Evolutionary conservation across 2,888 invertebrate species (phyloP).

Genomic region (Drosophila pegasa): DNA sequence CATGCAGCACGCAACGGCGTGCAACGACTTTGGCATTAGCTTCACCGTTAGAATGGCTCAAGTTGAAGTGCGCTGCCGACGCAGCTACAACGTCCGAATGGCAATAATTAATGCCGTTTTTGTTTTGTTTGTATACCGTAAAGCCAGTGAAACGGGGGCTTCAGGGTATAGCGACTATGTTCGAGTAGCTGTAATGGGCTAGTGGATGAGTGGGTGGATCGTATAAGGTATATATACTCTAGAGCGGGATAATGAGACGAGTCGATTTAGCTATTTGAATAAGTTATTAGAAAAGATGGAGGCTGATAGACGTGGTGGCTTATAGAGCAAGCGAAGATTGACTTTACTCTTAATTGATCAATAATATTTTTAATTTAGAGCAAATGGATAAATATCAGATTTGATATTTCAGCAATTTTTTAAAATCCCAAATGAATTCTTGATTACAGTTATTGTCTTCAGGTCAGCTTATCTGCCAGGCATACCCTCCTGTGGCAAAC

Average conservation of each 20-base stretch:
- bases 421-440: no score
- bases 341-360: neutral
- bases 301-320: no score
- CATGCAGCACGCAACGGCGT: slow-evolving; percentile 34
- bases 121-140: neutral
- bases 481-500: no score
- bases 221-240: neutral
- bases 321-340: neutral
- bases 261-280: no score
- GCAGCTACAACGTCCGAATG: slow-evolving; percentile 8
- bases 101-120: neutral
- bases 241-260: neutral
- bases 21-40: slow-evolving; percentile 52
- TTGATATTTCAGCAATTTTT: neutral
- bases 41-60: slow-evolving; percentile 56
- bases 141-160: neutral
- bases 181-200: neutral
- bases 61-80: slow-evolving; percentile 48
- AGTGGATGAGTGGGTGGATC: no score
- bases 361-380: neutral
- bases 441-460: no score
- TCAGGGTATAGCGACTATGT: neutral
- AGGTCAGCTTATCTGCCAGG: no score
- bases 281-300: no score
- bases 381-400: neutral